Conservation (phyloP, 2,113 vertebrate genomes). For the Plecturocebus donacophilus region DNA sequence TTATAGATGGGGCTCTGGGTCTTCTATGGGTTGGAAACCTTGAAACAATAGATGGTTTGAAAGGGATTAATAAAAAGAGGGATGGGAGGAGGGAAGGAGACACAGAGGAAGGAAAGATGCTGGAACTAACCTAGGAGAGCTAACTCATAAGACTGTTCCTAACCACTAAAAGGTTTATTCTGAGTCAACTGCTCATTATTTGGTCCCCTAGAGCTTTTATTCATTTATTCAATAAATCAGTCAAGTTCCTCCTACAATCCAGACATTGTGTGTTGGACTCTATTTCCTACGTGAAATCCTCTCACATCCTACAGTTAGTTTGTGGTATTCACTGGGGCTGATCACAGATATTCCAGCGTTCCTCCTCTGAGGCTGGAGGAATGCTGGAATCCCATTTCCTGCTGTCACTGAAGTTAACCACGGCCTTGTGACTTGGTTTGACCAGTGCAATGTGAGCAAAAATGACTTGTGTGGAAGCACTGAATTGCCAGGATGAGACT, state of each 20-base stretch:
- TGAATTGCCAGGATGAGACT: not conserved
- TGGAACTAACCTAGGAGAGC: not conserved
- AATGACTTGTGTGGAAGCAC: not conserved
- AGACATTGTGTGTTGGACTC: not conserved
- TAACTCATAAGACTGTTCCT: not conserved
- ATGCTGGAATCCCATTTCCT: not conserved
- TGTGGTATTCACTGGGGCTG: not conserved
- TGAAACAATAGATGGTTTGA: not conserved
- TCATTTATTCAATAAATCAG: constrained; percentile 5
- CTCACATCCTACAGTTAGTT: not conserved
- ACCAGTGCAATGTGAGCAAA: not conserved
- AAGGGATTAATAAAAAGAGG: not conserved
- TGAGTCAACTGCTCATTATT: not conserved
- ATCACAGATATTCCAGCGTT: not conserved
- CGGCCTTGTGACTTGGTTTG: not conserved
- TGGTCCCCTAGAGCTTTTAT: not conserved
- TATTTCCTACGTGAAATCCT: not conserved
- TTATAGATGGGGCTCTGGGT: not conserved
- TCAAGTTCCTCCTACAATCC: not conserved
- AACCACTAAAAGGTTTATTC: not conserved
- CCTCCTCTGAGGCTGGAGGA: not conserved
- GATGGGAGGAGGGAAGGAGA: too few relatives aligned
- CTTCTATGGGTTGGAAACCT: not conserved
- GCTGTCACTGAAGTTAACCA: not conserved
- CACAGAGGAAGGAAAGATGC: not conserved